These are phyloP conservation scores for Enoplosus armatus DNA, from an alignment of 2,797 vertebrate genomes.

Conservation along the genomic window DNA sequence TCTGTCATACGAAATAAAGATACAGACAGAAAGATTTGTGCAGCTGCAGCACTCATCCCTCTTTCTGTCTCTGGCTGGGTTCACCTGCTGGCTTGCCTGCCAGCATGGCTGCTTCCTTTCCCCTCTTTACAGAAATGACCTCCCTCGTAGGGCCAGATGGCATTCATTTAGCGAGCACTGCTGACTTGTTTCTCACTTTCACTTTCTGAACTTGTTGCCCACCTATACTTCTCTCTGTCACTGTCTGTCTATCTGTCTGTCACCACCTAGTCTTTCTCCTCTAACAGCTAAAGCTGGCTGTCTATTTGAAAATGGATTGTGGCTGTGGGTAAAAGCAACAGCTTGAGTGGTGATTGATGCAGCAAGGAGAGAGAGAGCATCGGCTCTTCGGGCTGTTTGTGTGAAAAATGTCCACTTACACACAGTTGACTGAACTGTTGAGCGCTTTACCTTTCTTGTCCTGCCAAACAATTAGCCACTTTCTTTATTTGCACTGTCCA, in stretches of 20 bases:
- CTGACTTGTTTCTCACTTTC: conserved; percentile 60
- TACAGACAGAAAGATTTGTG: conserved; percentile 28
- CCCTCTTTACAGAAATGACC: conserved; percentile 64
- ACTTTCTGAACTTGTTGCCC: conserved; percentile 61
- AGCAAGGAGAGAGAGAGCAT: conserved; percentile 27
- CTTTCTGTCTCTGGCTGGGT: conserved; percentile 47
- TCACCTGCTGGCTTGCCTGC: conserved; percentile 50
- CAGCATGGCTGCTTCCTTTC: conserved; percentile 44
- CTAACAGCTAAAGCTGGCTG: conserved; percentile 28
- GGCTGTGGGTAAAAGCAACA: conserved; percentile 49
- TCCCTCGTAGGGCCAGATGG: conserved; percentile 72
- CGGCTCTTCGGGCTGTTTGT: conserved; percentile 40
- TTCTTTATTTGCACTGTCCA: conserved; percentile 20
- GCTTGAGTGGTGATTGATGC: conserved; percentile 64
- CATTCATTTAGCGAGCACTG: conserved; percentile 67
- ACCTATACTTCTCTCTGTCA: conserved; percentile 16
- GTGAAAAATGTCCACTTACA: conserved; percentile 44
- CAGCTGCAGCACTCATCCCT: conserved; percentile 28
- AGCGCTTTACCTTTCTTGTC: conserved; percentile 12
- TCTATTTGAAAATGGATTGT: conserved; percentile 53
- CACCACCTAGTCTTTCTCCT: conserved; percentile 10
- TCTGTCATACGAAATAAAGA: conserved; percentile 41
- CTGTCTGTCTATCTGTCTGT: conserved; percentile 19
- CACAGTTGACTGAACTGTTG: conserved; percentile 25
- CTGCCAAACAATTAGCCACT: conserved; percentile 29